A percentile compares a stretch with the other conserved stretches of the same genome.
Conservation (phyloP, 2,888 invertebrate species). For the Trileptium ribeirensis region DNA sequence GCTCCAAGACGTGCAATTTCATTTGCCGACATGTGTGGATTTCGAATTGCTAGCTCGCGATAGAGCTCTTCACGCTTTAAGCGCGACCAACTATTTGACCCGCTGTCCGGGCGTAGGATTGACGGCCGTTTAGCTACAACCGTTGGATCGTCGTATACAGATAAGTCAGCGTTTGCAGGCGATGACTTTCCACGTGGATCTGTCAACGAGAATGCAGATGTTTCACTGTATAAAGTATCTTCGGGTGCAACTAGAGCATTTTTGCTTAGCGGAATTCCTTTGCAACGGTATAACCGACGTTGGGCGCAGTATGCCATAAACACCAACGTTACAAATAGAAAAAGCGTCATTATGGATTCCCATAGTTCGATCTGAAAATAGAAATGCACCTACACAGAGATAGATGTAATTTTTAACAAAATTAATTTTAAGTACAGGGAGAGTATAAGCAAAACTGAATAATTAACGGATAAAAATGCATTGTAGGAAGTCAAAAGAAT, state of each 20-base stretch:
- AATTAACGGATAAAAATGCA: too few species aligned
- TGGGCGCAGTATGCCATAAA: not conserved
- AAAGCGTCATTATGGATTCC: slow-evolving; percentile 60
- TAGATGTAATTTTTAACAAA: too few species aligned
- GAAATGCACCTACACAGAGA: too few species aligned
- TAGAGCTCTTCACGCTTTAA: slow-evolving; percentile 34
- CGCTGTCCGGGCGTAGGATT: not conserved
- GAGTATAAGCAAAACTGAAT: too few species aligned
- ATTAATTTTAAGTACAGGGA: too few species aligned
- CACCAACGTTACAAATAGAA: slow-evolving; percentile 55
- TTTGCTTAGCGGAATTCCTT: not conserved
- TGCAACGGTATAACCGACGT: slow-evolving; percentile 10
- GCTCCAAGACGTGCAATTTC: slow-evolving; percentile 37
- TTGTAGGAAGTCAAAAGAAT: too few species aligned
- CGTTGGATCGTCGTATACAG: not conserved
- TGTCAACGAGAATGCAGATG: not conserved
- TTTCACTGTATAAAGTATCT: not conserved
- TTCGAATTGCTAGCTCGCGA: slow-evolving; percentile 35
- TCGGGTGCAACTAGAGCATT: not conserved
- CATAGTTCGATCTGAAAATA: slow-evolving; percentile 55
- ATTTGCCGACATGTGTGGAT: slow-evolving; percentile 39
- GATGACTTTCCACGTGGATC: not conserved
- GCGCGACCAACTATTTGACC: not conserved
- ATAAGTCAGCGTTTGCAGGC: not conserved
- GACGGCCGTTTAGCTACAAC: not conserved